Evolutionary conservation across 2,797 vertebrate genomes (phyloP).

Genomic region (Antennarius maculatus): DNA sequence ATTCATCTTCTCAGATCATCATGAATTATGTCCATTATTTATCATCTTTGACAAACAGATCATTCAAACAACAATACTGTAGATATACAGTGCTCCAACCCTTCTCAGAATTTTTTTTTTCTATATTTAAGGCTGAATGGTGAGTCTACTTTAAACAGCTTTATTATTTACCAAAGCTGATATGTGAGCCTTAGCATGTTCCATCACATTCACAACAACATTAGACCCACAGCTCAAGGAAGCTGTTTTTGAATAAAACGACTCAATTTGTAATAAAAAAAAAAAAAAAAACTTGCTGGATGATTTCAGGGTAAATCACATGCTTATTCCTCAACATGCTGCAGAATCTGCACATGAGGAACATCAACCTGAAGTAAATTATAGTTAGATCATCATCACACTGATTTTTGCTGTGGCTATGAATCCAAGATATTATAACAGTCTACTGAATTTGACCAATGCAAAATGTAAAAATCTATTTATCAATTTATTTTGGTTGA

Average conservation of each 20-base stretch:
- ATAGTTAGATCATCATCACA: too few relatives aligned
- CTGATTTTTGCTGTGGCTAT: too few relatives aligned
- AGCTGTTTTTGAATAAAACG: constrained; percentile 57
- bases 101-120: background rate
- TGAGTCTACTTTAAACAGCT: too few relatives aligned
- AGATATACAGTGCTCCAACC: constrained; percentile 21
- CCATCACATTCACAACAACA: constrained; percentile 63
- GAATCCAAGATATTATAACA: too few relatives aligned
- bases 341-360: constrained; percentile 5
- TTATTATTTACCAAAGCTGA: too few relatives aligned
- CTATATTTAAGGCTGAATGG: too few relatives aligned
- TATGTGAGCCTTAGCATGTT: too few relatives aligned
- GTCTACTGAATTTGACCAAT: too few relatives aligned
- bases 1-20: constrained; percentile 37
- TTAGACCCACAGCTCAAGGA: constrained; percentile 59
- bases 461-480: background rate
- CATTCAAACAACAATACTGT: constrained; percentile 4
- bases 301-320: constrained; percentile 63
- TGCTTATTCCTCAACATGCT: constrained; percentile 14
- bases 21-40: constrained; percentile 36
- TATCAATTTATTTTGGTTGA: background rate
- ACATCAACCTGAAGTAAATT: constrained; percentile 14
- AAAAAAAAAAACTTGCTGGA: constrained; percentile 45
- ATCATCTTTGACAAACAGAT: constrained; percentile 8
- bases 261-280: constrained; percentile 69